Percentiles rank a stretch among this genome's conserved stretches.
phyloP scores from a whole-genome alignment of 2,797 vertebrate genomes.

The Poeciliopsis gracilis region DNA sequence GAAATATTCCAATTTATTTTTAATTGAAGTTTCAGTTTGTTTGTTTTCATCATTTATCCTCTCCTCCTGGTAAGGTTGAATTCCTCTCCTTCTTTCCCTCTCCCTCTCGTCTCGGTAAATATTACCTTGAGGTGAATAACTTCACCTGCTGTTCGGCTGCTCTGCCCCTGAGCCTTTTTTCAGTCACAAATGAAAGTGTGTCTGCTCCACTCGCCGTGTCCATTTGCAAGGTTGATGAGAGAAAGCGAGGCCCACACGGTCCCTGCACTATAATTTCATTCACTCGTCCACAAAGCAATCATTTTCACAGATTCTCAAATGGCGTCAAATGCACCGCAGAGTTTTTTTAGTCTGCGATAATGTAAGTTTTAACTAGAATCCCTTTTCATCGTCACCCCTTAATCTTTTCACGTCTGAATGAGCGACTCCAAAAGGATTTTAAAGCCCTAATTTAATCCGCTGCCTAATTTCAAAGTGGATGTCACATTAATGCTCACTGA shows the following conservation, averaged over 20 bases:
- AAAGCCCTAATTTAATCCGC: constrained; percentile 78
- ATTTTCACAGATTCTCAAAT: constrained; percentile 66
- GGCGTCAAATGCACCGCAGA: constrained; percentile 55
- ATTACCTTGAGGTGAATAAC: constrained; percentile 59
- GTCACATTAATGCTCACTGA: constrained; percentile 60
- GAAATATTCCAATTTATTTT: constrained; percentile 77
- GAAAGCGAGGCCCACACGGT: constrained; percentile 32
- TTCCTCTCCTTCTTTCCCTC: constrained; percentile 27
- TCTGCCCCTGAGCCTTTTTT: constrained; percentile 50
- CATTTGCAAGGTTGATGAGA: constrained; percentile 62
- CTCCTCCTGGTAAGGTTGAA: constrained; percentile 30
- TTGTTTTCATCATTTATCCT: constrained; percentile 60
- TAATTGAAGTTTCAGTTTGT: constrained; percentile 75
- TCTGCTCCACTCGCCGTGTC: constrained; percentile 48
- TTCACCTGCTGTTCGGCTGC: constrained; percentile 48
- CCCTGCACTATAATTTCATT: constrained; percentile 68
- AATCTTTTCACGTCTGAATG: constrained; percentile 78
- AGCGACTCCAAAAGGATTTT: constrained; percentile 77
- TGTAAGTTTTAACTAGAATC: constrained; percentile 72
- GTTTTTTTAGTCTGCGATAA: constrained; percentile 62
- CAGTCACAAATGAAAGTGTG: constrained; percentile 54
- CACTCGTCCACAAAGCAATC: constrained; percentile 69
- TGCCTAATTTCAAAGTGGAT: constrained; percentile 76
- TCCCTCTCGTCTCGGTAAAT: constrained; percentile 42
- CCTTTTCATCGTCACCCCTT: constrained; percentile 73